A percentile compares a stretch with the other conserved stretches of the same genome.
phyloP scores from a whole-genome alignment of 2,888 invertebrate genomes.

The Caenorhabditis sinica region DNA sequence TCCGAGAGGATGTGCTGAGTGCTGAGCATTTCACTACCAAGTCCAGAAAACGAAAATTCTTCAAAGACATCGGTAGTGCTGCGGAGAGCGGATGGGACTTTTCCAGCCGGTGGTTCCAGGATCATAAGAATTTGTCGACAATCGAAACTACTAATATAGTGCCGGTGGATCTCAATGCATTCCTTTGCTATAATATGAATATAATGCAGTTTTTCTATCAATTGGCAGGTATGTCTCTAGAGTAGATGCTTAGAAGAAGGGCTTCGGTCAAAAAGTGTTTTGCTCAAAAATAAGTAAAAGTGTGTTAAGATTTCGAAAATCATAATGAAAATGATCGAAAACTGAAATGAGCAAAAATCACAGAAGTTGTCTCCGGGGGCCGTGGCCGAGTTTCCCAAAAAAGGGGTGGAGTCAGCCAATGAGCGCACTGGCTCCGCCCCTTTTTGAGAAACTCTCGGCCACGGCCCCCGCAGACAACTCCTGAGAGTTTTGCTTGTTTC shows the following conservation, averaged over 20 bases:
- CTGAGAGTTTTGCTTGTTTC: too few relatives aligned
- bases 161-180: conserved; percentile 91
- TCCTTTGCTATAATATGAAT: conserved; percentile 88
- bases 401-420: too few relatives aligned
- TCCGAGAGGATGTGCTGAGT: conserved; percentile 85
- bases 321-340: too few relatives aligned
- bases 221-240: conserved; percentile 26
- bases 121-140: conserved; percentile 87
- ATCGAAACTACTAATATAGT: conserved; percentile 88
- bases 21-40: conserved; percentile 63
- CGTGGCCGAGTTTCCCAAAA: too few relatives aligned
- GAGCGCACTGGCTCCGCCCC: too few relatives aligned
- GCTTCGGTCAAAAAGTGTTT: too few relatives aligned
- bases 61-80: conserved; percentile 88
- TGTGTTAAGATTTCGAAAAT: too few relatives aligned
- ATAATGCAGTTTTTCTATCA: conserved; percentile 86
- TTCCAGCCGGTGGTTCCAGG: conserved; percentile 91
- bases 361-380: too few relatives aligned
- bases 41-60: conserved; percentile 71
- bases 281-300: too few relatives aligned
- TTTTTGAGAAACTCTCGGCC: too few relatives aligned
- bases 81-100: conserved; percentile 98
- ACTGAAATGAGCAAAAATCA: too few relatives aligned
- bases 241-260: background rate
- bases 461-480: too few relatives aligned